Evolutionary conservation across 2,797 vertebrate species (phyloP).

Genomic region (Hirundo rustica): DNA sequence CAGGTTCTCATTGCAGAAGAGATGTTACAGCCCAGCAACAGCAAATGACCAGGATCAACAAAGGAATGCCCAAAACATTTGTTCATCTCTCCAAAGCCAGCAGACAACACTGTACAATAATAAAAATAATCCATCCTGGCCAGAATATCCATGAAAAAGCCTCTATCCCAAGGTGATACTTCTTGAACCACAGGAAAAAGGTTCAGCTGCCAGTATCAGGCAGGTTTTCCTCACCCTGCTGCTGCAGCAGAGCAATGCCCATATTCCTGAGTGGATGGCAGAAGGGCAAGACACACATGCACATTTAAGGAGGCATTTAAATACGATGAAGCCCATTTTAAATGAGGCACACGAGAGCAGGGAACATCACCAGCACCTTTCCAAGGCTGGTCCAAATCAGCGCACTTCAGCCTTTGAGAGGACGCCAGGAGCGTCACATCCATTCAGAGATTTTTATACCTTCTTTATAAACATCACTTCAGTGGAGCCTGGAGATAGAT

Average conservation of each 20-base stretch:
- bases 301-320: background rate
- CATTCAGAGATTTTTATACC: background rate
- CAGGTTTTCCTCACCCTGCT: background rate
- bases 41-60: background rate
- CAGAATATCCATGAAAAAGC: background rate
- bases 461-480: background rate
- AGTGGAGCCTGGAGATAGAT: background rate
- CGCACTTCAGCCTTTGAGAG: background rate
- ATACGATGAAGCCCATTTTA: background rate
- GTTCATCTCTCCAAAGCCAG: background rate
- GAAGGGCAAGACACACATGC: background rate
- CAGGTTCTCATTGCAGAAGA: background rate
- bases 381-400: background rate
- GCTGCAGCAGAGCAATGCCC: background rate
- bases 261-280: background rate
- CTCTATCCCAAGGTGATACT: background rate
- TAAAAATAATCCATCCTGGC: background rate
- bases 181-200: background rate
- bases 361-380: background rate
- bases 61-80: background rate
- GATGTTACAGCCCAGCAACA: background rate
- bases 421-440: background rate
- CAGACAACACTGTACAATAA: background rate
- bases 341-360: background rate
- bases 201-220: background rate